Conservation (phyloP, 2,797 vertebrate genomes). For the Macropodus opercularis region DNA sequence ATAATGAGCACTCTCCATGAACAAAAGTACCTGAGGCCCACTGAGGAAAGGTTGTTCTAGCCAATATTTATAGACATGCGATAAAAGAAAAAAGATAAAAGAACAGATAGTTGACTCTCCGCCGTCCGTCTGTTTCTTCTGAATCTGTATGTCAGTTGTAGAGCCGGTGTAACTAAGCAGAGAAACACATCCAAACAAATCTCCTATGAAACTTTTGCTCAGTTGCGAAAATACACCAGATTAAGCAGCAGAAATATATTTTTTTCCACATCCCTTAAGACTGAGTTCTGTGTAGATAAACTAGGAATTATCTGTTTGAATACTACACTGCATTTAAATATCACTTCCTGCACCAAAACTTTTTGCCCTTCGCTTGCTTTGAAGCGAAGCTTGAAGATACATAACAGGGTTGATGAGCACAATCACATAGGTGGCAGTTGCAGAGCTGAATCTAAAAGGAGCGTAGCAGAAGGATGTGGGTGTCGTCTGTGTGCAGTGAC, state of each 20-base stretch:
- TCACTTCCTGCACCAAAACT: conserved; percentile 15
- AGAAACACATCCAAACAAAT: conserved; percentile 62
- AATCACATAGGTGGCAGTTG: conserved; percentile 41
- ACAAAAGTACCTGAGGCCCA: conserved; percentile 70
- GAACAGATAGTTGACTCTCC: conserved; percentile 65
- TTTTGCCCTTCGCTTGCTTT: conserved; percentile 23
- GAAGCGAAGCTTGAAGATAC: conserved; percentile 24
- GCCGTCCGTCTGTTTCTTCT: conserved; percentile 59
- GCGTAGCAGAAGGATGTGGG: conserved; percentile 65
- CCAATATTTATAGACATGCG: conserved; percentile 70
- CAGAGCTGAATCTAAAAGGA: conserved; percentile 48
- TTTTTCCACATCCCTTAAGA: conserved; percentile 26
- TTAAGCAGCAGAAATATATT: conserved; percentile 1
- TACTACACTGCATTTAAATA: background rate
- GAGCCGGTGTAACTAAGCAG: conserved; percentile 56
- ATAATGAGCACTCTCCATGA: conserved; percentile 56
- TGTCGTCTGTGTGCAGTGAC: conserved; percentile 46
- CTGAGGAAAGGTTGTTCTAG: conserved; percentile 65
- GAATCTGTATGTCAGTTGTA: conserved; percentile 61
- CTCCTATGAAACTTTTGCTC: conserved; percentile 52
- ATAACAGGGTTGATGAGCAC: conserved; percentile 25
- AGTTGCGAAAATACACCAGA: conserved; percentile 28
- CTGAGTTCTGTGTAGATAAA: background rate
- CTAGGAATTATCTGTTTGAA: background rate
- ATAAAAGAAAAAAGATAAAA: conserved; percentile 72